A percentile compares a stretch with the other conserved stretches of the same genome.
Conservation (phyloP, 2,797 vertebrate genomes). For the Glossophaga mutica region DNA sequence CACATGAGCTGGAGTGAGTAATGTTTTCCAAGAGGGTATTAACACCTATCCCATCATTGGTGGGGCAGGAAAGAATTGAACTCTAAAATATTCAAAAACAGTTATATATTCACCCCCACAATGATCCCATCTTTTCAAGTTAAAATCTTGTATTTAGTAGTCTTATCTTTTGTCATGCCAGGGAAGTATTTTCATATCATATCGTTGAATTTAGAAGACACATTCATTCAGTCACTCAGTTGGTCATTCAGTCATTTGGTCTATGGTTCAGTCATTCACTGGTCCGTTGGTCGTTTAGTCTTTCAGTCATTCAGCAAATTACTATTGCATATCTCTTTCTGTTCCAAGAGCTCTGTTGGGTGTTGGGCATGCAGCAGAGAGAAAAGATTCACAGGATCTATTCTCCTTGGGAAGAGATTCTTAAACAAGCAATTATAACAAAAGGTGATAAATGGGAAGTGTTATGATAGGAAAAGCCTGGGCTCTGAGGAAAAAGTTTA, state of each 20-base stretch:
- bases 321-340: neutral
- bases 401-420: neutral
- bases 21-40: neutral
- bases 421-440: neutral
- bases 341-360: neutral
- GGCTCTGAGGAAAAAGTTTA: neutral
- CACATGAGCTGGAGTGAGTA: neutral
- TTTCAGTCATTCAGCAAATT: neutral
- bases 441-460: neutral
- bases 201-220: neutral
- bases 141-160: neutral
- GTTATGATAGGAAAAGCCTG: neutral
- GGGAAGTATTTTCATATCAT: neutral
- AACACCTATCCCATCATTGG: neutral
- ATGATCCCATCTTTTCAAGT: neutral
- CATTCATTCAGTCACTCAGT: neutral
- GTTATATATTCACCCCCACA: neutral
- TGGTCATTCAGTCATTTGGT: neutral
- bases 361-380: neutral
- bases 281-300: neutral
- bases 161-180: neutral
- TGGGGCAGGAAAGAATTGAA: neutral
- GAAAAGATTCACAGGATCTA: neutral
- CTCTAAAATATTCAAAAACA: conserved; percentile 6
- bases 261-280: neutral